Conservation (phyloP, 2,888 invertebrate species). For the Caenorhabditis sulstoni region DNA sequence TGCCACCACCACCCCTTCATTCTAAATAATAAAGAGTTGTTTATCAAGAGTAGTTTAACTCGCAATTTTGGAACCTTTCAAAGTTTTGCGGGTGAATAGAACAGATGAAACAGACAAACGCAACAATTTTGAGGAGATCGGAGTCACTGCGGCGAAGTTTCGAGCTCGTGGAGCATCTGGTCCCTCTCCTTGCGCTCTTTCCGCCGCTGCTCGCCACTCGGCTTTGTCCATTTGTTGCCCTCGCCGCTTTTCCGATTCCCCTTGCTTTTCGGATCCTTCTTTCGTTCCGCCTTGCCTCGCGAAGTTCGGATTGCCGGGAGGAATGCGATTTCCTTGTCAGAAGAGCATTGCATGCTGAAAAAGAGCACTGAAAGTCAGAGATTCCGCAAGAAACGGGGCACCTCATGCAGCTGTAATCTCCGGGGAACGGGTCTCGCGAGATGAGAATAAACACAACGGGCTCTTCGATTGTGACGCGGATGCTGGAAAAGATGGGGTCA, state of each 20-base stretch:
- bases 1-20: not conserved
- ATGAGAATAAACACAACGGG: constrained; percentile 56
- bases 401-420: constrained; percentile 61
- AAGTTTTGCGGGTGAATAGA: not conserved
- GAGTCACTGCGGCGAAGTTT: not conserved
- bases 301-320: constrained; percentile 1
- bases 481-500: constrained; percentile 30
- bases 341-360: constrained; percentile 60
- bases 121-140: constrained; percentile 2
- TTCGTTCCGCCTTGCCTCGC: constrained; percentile 23
- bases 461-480: constrained; percentile 50
- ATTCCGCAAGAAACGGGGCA: not conserved
- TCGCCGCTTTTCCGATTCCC: constrained; percentile 44
- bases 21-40: not conserved
- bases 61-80: no score
- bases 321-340: constrained; percentile 47
- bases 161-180: constrained; percentile 31
- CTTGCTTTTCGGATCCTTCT: constrained; percentile 26
- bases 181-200: constrained; percentile 35
- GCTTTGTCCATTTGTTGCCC: constrained; percentile 53
- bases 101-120: not conserved
- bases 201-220: constrained; percentile 43
- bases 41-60: no score
- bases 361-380: not conserved
- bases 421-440: constrained; percentile 56